Conservation (phyloP, 2,113 vertebrate species). For the Myrmecobius fasciatus region DNA sequence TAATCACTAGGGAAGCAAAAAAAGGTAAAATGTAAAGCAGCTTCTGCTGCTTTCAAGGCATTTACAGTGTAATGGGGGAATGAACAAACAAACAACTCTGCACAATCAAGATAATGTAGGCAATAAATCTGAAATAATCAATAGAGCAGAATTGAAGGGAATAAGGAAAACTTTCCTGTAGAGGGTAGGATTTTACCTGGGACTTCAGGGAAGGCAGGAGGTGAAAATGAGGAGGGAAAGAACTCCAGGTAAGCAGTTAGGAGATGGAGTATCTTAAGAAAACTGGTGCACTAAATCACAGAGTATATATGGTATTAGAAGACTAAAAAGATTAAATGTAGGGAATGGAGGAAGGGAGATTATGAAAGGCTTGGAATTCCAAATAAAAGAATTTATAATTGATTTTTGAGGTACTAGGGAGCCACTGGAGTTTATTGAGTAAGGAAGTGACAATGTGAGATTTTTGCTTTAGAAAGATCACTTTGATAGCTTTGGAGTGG, state of each 20-base stretch:
- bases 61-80: not conserved
- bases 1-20: not conserved
- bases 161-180: not conserved
- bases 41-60: not conserved
- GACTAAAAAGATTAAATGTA: not conserved
- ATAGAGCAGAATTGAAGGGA: not conserved
- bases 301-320: not conserved
- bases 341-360: not conserved
- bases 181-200: too few relatives aligned
- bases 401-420: not conserved
- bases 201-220: not conserved
- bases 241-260: not conserved
- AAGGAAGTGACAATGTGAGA: not conserved
- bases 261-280: not conserved
- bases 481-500: not conserved
- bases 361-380: not conserved
- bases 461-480: not conserved
- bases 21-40: not conserved
- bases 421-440: not conserved
- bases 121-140: not conserved
- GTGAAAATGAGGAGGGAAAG: not conserved
- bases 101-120: not conserved
- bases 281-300: not conserved
- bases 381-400: not conserved
- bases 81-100: not conserved